These are phyloP conservation scores for Mactra quadrangularis DNA, from an alignment of 1,140 invertebrate species.

Conservation along the genomic window DNA sequence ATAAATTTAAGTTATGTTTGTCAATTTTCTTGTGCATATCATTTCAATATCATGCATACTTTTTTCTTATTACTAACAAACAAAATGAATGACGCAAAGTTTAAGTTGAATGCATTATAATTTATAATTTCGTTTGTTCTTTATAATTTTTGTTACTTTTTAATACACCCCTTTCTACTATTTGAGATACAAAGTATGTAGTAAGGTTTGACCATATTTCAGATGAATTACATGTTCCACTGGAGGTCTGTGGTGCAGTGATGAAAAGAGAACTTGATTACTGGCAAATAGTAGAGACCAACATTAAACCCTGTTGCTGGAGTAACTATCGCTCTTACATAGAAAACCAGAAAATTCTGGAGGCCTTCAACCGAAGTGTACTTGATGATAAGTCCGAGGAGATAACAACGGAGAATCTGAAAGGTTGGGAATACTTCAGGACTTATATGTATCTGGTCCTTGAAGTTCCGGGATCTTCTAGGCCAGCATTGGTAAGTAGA, in stretches of 20 bases:
- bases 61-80: too few species aligned
- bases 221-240: conserved; percentile 84
- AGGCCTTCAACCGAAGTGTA: conserved; percentile 77
- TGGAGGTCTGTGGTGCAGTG: conserved; percentile 83
- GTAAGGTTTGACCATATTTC: conserved; percentile 46
- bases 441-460: conserved; percentile 78
- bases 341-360: conserved; percentile 79
- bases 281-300: conserved; percentile 82
- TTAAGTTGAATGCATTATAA: too few species aligned
- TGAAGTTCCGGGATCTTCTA: conserved; percentile 77
- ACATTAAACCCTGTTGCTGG: conserved; percentile 82
- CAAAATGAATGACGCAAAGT: too few species aligned
- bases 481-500: conserved; percentile 77
- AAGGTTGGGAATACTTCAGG: conserved; percentile 74
- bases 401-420: conserved; percentile 68
- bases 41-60: too few species aligned
- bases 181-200: conserved; percentile 4
- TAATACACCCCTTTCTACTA: too few species aligned
- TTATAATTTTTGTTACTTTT: too few species aligned
- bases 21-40: too few species aligned
- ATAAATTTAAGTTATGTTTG: too few species aligned
- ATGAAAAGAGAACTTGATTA: conserved; percentile 84
- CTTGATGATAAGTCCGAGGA: conserved; percentile 67
- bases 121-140: too few species aligned
- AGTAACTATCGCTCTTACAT: conserved; percentile 79